Evolutionary conservation across 2,888 invertebrate genomes (phyloP), one percentile per base, ranked within the genome.

Genomic region (Sarcophaga variegata): DNA sequence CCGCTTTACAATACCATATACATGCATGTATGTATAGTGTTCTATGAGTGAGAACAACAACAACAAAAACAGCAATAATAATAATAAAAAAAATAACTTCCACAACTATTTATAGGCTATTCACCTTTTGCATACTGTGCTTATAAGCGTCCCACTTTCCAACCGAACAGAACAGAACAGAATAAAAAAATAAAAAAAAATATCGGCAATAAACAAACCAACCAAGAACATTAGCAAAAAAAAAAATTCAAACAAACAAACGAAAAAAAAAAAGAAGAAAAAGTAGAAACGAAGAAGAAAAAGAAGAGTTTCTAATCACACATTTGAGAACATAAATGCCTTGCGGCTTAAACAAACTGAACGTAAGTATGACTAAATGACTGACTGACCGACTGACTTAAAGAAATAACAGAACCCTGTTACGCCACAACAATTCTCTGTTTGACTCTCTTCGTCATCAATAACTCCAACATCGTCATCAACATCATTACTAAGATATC

Each of bases 61-160:
- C 54, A 17, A 0, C 54, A 12, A 54, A 0, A 49, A 20, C 45
- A 45, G 14, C 49, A 49, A 49, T 14, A 49, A 49, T 49, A 49
- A 11, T 14, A 59, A 54, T 22, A 54, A 49, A 1, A 54, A 71
- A 54, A 27, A 59, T 17, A 54, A 64, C 70, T 54, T 69, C 81
- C 69, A 80, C 80, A 80, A 80, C 84, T 69, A 88, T 84, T 86
- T 83, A 79, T 90, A 93, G 93, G 93, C 92, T 93, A 92, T 93
- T 93, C 93, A 93, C 92, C 93, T 93, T 54, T 89, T 90, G 88
- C 84, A 63, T 72, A 81, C 80, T 85, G 49, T 80, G 85, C 88
- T 88, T 87, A 85, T 77, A 81, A 88, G 82, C 88, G 88, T 88
- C 89, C 89, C 86, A 89, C 89, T 89, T 89, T 89, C 85, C 88